A percentile compares a stretch with the other conserved stretches of the same genome.
phyloP scores from a whole-genome alignment of 2,797 vertebrate genomes.

The Psittacula derbiana region DNA sequence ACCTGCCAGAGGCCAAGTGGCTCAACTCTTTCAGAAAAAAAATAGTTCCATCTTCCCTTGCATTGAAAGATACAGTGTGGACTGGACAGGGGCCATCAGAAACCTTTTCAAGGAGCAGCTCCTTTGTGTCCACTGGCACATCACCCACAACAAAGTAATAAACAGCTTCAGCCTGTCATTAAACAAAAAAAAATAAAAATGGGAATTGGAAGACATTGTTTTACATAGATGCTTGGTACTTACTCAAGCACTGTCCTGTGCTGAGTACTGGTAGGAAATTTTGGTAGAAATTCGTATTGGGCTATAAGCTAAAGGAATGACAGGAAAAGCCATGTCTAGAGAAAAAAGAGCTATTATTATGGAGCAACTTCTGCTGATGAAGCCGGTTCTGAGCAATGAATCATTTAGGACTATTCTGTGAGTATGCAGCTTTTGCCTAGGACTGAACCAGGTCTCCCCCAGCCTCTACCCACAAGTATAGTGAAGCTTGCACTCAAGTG shows the following conservation, averaged over 20 bases:
- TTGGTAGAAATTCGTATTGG: neutral
- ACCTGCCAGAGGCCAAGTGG: conserved; percentile 75
- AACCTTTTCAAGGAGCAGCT: conserved; percentile 63
- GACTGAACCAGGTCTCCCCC: neutral
- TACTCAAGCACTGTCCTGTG: neutral
- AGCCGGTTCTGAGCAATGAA: neutral
- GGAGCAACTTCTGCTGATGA: neutral
- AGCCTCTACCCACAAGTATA: neutral
- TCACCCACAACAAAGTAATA: conserved; percentile 82
- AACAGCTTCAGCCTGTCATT: conserved; percentile 76
- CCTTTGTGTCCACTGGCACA: conserved; percentile 57
- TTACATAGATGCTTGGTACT: neutral
- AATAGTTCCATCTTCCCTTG: conserved; percentile 72
- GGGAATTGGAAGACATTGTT: neutral
- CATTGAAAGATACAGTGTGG: conserved; percentile 79
- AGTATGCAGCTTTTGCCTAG: neutral
- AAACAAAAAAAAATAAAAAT: neutral
- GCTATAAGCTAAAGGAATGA: neutral
- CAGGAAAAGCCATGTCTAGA: neutral
- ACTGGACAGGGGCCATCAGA: conserved; percentile 61
- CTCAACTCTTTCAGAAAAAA: conserved; percentile 77
- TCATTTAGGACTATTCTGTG: neutral
- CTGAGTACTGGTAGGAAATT: neutral
- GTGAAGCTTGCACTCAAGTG: neutral
- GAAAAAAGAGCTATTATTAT: neutral